phyloP scores from a whole-genome alignment of 2,113 vertebrate genomes.

The Glaucidium brasilianum region DNA sequence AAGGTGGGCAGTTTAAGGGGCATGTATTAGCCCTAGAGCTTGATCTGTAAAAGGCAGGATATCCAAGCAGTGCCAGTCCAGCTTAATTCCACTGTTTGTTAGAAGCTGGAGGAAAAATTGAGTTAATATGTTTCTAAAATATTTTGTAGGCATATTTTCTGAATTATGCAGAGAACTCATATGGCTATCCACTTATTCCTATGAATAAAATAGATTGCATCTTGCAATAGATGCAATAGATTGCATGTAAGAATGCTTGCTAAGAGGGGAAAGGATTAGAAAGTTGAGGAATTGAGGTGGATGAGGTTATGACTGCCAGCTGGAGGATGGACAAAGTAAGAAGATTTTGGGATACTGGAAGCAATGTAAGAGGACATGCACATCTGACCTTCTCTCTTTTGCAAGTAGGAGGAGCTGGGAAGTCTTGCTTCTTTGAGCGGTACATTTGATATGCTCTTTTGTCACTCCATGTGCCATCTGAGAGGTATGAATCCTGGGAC shows the following conservation, averaged over 20 bases:
- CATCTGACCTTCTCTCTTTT: neutral
- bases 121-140: neutral
- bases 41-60: neutral
- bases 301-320: neutral
- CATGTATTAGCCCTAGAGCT: neutral
- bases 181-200: neutral
- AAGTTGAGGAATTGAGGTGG: neutral
- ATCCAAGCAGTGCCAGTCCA: neutral
- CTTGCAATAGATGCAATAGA: too few relatives aligned
- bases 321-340: neutral
- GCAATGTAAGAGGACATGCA: neutral
- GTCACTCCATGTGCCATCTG: neutral
- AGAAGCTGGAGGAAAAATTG: neutral
- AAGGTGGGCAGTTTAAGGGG: neutral
- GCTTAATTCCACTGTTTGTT: neutral
- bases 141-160: neutral
- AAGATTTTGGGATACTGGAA: neutral
- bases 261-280: neutral
- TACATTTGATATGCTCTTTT: neutral
- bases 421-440: neutral
- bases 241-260: too few relatives aligned
- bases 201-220: neutral
- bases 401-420: neutral
- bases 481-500: neutral
- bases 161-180: neutral